Conservation (phyloP, 2,888 invertebrate species). For the Rhopalosiphum nymphaeae region DNA sequence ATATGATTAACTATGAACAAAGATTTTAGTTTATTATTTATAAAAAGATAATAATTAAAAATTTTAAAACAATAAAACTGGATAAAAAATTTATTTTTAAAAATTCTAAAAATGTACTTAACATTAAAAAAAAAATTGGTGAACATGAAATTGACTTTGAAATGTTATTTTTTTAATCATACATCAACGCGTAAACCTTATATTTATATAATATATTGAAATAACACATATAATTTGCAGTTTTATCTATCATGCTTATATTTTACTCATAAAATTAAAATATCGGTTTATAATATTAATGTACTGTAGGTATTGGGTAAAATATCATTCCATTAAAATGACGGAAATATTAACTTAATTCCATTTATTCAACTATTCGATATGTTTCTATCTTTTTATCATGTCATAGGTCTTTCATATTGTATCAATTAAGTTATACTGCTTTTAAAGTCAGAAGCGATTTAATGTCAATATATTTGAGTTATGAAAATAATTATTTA, state of each 20-base stretch:
- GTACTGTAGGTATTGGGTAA: not conserved
- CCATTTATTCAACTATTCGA: not conserved
- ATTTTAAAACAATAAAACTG: not conserved
- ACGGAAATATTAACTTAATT: not conserved
- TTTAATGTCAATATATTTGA: not conserved
- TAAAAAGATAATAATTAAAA: not conserved
- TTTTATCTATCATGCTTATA: not conserved
- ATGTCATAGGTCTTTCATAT: not conserved
- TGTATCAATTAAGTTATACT: not conserved
- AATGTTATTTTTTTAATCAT: not conserved
- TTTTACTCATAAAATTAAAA: not conserved
- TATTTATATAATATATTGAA: not conserved
- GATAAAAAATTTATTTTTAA: not conserved
- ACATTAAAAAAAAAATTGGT: not conserved
- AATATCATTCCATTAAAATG: not conserved
- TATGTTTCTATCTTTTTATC: not conserved
- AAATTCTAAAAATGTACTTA: not conserved
- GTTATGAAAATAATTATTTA: not conserved
- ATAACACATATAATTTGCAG: not conserved
- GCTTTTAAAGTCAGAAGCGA: not conserved
- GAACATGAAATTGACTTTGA: not conserved
- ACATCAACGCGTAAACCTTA: not conserved
- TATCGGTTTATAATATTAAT: not conserved
- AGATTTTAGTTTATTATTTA: not conserved
- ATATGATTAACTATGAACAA: not conserved